A percentile compares a stretch with the other conserved stretches of the same genome.
Conservation (phyloP, 2,888 invertebrate species). For the Elysia crispata region DNA sequence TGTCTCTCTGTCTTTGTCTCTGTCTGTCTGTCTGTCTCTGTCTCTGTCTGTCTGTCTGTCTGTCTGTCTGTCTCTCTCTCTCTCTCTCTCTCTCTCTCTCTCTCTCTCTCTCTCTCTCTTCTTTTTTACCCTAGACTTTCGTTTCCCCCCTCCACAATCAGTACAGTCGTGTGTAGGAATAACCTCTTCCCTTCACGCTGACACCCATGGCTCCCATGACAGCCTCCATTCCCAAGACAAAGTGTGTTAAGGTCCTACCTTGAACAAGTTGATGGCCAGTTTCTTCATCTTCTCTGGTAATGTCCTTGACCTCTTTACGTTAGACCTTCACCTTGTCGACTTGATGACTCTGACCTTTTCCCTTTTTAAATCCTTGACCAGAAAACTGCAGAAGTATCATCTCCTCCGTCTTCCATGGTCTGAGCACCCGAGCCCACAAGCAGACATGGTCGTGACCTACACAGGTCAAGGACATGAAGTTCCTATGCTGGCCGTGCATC, state of each 20-base stretch:
- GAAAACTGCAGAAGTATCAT: not conserved
- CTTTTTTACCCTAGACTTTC: too few relatives aligned
- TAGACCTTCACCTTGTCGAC: too few relatives aligned
- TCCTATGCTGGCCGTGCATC: too few relatives aligned
- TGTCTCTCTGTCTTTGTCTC: not conserved
- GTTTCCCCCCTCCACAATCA: not conserved
- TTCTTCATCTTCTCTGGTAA: constrained; percentile 50
- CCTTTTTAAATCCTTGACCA: not conserved
- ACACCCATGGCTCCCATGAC: too few relatives aligned
- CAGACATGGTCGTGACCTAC: too few relatives aligned
- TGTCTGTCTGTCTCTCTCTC: constrained; percentile 20
- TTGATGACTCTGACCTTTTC: constrained; percentile 12
- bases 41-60: not conserved
- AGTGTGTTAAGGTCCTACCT: constrained; percentile 51
- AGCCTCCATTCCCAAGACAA: too few relatives aligned
- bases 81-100: not conserved
- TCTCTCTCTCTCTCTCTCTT: not conserved
- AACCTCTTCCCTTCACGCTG: too few relatives aligned
- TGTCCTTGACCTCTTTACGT: not conserved
- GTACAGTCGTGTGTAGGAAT: too few relatives aligned
- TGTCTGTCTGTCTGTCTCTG: not conserved
- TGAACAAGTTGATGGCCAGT: constrained; percentile 51
- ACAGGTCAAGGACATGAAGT: too few relatives aligned
- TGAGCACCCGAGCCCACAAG: too few relatives aligned
- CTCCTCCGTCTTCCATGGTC: too few relatives aligned